phyloP scores from a whole-genome alignment of 2,797 vertebrate species.

The Leptodactylus fallax region DNA sequence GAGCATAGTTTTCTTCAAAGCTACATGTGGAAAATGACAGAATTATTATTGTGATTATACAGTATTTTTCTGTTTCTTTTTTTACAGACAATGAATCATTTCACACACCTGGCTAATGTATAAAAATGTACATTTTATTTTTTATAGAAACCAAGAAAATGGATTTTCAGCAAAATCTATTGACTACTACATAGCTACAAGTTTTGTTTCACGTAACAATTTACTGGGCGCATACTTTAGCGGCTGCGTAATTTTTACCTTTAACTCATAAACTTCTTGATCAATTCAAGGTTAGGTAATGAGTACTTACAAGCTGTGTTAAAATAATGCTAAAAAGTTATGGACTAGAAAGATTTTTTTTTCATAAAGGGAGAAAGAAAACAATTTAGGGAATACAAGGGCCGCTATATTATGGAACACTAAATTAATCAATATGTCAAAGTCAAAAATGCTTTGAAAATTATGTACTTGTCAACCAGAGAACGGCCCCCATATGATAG shows the following conservation, averaged over 20 bases:
- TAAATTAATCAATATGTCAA: slow-evolving; percentile 54
- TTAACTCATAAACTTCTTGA: slow-evolving; percentile 74
- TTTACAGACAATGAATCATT: slow-evolving; percentile 52
- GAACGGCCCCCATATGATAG: slow-evolving; percentile 15
- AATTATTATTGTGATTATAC: slow-evolving; percentile 57
- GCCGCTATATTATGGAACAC: slow-evolving; percentile 10
- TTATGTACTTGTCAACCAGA: slow-evolving; percentile 4
- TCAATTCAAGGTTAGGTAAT: slow-evolving; percentile 69
- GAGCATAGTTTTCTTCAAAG: slow-evolving; percentile 45
- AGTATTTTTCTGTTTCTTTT: slow-evolving; percentile 24
- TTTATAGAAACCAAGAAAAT: not conserved
- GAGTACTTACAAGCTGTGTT: slow-evolving; percentile 67
- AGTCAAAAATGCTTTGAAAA: slow-evolving; percentile 44
- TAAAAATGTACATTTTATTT: slow-evolving; percentile 34
- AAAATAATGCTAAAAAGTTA: slow-evolving; percentile 61
- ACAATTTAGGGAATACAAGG: slow-evolving; percentile 14
- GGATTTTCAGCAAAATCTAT: slow-evolving; percentile 29
- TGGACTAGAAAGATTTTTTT: slow-evolving; percentile 13
- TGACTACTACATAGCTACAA: slow-evolving; percentile 21
- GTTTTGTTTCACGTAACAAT: slow-evolving; percentile 24
- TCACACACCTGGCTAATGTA: slow-evolving; percentile 50
- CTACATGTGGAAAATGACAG: slow-evolving; percentile 43
- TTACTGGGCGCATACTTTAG: slow-evolving; percentile 75
- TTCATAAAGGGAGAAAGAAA: not conserved
- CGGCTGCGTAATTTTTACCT: slow-evolving; percentile 74